Evolutionary conservation across 2,113 vertebrate species (phyloP).

Genomic region (Piprites chloris): DNA sequence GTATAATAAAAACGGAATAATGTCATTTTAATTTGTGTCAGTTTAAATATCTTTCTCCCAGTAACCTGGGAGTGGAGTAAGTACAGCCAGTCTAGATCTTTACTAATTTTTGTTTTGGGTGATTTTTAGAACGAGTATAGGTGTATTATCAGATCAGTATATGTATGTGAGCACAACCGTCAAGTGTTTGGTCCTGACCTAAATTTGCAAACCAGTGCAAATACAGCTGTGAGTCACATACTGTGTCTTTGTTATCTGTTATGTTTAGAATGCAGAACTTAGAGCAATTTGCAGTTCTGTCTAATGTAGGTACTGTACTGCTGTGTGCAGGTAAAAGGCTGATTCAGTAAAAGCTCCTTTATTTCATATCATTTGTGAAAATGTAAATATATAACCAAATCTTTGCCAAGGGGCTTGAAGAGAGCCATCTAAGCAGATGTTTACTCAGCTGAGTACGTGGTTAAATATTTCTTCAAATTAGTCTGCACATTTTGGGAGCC

Average conservation of each 20-base stretch:
- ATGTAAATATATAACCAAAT: background rate
- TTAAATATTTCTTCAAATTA: background rate
- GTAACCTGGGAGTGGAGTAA: background rate
- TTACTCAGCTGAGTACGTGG: background rate
- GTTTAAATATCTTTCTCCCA: background rate
- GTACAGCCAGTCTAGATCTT: background rate
- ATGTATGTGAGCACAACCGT: background rate
- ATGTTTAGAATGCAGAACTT: background rate
- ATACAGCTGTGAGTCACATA: background rate
- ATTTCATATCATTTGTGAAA: background rate
- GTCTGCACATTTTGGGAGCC: background rate
- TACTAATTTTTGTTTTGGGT: background rate
- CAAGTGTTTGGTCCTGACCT: background rate
- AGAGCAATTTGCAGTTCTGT: background rate
- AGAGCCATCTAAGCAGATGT: background rate
- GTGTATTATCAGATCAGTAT: background rate
- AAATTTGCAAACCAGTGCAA: background rate
- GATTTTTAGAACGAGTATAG: background rate
- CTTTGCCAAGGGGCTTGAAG: background rate
- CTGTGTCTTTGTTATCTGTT: background rate
- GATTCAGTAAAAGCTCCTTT: background rate
- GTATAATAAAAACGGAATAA: background rate
- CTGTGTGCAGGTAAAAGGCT: background rate
- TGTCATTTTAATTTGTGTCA: background rate
- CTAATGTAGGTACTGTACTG: background rate